Conservation (phyloP, 2,888 invertebrate genomes). For the Drosophila barbarae region DNA sequence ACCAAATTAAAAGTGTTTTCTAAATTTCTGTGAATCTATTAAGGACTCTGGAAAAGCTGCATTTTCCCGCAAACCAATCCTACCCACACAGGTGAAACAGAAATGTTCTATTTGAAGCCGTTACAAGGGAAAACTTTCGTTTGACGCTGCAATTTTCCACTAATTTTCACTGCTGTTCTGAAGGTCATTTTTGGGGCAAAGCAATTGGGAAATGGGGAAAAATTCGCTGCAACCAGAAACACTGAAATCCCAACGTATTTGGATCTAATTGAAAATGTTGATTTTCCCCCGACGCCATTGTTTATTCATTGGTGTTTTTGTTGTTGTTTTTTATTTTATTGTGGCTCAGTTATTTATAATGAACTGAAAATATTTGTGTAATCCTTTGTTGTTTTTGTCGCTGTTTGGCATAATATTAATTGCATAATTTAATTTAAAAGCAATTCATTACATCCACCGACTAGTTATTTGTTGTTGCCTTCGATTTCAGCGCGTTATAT, state of each 20-base stretch:
- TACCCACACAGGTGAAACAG: neutral
- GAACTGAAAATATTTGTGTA: constrained; percentile 40
- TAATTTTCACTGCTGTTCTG: constrained; percentile 6
- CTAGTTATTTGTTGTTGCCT: constrained; percentile 6
- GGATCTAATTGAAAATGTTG: constrained; percentile 29
- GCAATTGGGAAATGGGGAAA: constrained; percentile 1
- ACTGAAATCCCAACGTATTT: constrained; percentile 1
- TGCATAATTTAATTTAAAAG: constrained; percentile 51
- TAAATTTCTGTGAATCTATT: neutral
- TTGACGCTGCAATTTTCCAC: constrained; percentile 9
- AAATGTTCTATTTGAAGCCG: constrained; percentile 1
- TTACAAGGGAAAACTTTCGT: neutral
- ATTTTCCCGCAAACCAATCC: neutral
- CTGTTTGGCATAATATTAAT: constrained; percentile 46
- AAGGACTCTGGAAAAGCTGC: neutral
- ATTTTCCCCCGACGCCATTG: neutral
- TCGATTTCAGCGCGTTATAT: constrained; percentile 31
- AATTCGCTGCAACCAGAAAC: constrained; percentile 3
- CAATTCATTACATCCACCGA: constrained; percentile 42
- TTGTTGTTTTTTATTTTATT: constrained; percentile 7
- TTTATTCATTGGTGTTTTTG: neutral
- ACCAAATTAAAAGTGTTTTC: neutral
- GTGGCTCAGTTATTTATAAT: constrained; percentile 32
- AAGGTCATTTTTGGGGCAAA: constrained; percentile 9
- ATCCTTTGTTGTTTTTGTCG: constrained; percentile 24